Base-by-base conservation (phyloP, 2,888 invertebrate species). In the Drosophila imparisetae region DNA sequence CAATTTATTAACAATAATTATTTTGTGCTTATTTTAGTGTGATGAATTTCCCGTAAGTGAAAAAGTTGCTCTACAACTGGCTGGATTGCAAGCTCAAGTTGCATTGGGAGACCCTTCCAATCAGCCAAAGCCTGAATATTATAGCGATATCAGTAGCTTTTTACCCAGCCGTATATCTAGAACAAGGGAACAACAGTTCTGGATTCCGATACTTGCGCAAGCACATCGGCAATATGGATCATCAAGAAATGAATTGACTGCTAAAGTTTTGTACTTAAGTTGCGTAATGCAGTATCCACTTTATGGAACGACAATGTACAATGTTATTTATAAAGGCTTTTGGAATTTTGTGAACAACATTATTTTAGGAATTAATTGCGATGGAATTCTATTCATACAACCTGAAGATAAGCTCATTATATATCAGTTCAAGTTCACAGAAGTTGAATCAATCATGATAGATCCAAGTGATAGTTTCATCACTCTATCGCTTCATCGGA, bases 201-300 rank as follows among this genome's bases (percentile, higher is more conserved):
- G 98, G 97, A 96, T 96, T 66, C 97, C 96, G 5, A 97, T 97
- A 78, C 94, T 98, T 55, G 96, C 97, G 2, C 97, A 97, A 93
- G 97, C 97, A 4, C 98, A 98, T 92, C 94, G 96, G 13, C 97
- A 97, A 91, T 98, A 98, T 91, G 98, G 98, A 61, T 96, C 97
- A n/a, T 97, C 98, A 0, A 96, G 98, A 65, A 96, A 97, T 1
- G 98, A 98, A 91, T 93, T 98, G 50, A 97, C 98, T 0, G 97
- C 98, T 24, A 98, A 98, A 93, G 98, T 98, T 29, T 94, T 98
- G 78, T 98, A 98, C 93, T 93, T 98, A 73, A 97, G 98, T 0
- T 98, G 98, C 91, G 98, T 98, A 7, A 98, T 98, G 97, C 98
- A 98, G 93, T 98, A 98, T 92, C 98, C 98, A 0, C 94, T 98